Evolutionary conservation across 2,797 vertebrate species (phyloP), one percentile per base, ranked within the genome.

Genomic region (Miichthys miiuy): DNA sequence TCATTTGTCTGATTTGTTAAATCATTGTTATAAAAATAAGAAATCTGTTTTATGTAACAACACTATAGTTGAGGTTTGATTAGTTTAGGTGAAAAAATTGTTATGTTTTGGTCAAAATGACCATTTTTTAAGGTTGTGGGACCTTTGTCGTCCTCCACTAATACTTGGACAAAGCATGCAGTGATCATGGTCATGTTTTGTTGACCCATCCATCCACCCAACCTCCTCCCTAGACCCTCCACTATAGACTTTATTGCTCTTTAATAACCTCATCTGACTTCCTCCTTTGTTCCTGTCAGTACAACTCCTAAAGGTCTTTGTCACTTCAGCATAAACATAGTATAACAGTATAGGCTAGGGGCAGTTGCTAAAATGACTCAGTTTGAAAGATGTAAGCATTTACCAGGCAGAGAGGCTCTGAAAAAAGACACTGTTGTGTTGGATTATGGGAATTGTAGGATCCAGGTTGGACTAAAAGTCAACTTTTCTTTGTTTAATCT

Each of bases 341-440:
- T 38, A 38, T 38, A 38, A 38, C 34, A 8, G 34, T 30, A 18
- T 57, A 4, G 38, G 56, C 56, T 30, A 14, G 12, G 10, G 66
- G 18, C 7, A 3, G 16, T 48, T 46, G 66, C 61, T 74, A 27
- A 52, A 47, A 51, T 56, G 20, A 46, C 41, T 72, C 63, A 34
- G 54, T 72, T 52, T 72, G 34, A 66, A 57, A 71, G 58, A 67
- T 41, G 3, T 46, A 20, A 50, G 42, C 9, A 8, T 77, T 77
- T 30, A 55, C 20, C 44, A 70, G 58, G 38, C 72, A 25, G 52
- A 58, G 16, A 70, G 46, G 12, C 65, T 57, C 3, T 46, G 42
- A 44, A 42, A 54, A 54, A 66, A 56, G 30, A 51, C 30, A 5
- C 11, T 2, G 16, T 5, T 66, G 34, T 52, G 56, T 13, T 74